Evolutionary conservation across 2,113 vertebrate genomes (phyloP).

Genomic region (Cichladusa arquata): DNA sequence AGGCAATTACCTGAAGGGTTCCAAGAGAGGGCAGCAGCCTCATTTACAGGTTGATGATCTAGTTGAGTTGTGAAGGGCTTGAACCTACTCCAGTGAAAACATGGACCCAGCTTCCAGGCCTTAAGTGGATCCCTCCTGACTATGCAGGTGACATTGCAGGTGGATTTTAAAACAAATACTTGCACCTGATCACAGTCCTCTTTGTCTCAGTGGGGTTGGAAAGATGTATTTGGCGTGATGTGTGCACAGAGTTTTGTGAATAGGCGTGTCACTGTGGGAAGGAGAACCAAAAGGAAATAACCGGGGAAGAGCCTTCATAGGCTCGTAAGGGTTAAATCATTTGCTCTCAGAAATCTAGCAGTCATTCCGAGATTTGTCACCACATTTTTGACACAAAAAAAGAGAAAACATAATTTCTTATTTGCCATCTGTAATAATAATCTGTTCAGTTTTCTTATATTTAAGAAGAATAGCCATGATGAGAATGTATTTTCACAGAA

Average conservation of each 20-base stretch:
- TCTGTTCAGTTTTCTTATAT: neutral
- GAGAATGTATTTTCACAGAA: neutral
- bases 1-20: neutral
- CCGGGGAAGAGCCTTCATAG: neutral
- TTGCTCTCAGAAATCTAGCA: neutral
- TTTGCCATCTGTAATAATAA: constrained; percentile 4
- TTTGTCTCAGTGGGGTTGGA: neutral
- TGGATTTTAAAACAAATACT: neutral
- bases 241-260: neutral
- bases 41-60: neutral
- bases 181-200: neutral
- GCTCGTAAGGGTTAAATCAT: neutral
- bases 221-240: neutral
- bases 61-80: neutral
- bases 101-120: neutral
- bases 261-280: neutral
- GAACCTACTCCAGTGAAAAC: neutral
- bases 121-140: neutral
- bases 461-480: neutral
- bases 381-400: neutral
- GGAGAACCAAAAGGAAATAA: neutral
- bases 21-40: neutral
- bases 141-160: neutral
- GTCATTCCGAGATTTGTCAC: neutral
- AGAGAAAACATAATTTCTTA: neutral